phyloP scores from a whole-genome alignment of 2,797 vertebrate species.

The Podarcis lilfordi region DNA sequence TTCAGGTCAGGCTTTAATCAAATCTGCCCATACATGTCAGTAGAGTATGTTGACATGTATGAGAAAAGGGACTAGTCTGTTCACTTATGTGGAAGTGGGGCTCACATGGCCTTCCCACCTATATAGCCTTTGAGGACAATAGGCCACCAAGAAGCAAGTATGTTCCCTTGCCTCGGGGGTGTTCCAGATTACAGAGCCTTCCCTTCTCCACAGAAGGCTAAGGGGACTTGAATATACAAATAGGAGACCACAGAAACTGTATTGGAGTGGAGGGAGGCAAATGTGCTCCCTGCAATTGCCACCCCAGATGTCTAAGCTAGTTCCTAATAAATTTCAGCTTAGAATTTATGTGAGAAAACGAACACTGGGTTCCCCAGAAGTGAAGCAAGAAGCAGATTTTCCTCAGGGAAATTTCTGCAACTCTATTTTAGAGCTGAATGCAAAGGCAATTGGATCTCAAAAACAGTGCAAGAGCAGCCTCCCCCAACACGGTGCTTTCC shows the following conservation, averaged over 20 bases:
- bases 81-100: neutral
- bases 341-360: neutral
- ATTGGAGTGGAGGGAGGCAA: too few species aligned
- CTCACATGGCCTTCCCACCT: neutral
- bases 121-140: neutral
- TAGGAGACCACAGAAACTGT: neutral
- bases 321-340: neutral
- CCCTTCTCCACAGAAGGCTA: neutral
- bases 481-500: too few species aligned
- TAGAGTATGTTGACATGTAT: neutral
- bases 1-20: too few species aligned
- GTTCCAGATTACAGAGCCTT: neutral
- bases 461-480: neutral
- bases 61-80: neutral
- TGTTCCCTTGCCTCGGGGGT: neutral
- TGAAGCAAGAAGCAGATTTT: conserved; percentile 4
- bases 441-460: neutral
- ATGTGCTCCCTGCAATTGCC: neutral
- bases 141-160: neutral
- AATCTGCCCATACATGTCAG: neutral
- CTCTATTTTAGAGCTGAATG: neutral
- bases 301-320: neutral
- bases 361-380: neutral
- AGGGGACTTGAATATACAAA: neutral
- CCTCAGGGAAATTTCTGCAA: neutral